Conservation (phyloP, 2,797 vertebrate species). For the Leontopithecus rosalia region DNA sequence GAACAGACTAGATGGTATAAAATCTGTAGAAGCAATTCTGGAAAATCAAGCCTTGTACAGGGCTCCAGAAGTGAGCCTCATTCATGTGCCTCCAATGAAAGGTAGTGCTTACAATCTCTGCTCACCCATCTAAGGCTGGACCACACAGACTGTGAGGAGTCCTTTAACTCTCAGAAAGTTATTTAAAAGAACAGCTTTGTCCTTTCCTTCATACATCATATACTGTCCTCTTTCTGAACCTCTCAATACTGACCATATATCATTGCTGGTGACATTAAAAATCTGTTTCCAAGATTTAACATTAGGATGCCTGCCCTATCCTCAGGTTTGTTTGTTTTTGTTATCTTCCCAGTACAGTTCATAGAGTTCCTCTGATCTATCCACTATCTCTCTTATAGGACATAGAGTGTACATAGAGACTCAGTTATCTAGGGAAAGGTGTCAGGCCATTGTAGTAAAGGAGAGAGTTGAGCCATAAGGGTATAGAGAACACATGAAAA, state of each 20-base stretch:
- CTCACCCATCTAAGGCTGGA: background rate
- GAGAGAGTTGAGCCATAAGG: background rate
- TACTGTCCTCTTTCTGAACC: background rate
- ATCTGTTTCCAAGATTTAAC: background rate
- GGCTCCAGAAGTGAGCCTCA: background rate
- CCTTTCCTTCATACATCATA: background rate
- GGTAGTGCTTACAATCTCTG: background rate
- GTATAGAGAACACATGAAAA: background rate
- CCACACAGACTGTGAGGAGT: background rate
- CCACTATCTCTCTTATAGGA: background rate
- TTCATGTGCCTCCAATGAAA: background rate
- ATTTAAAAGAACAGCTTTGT: constrained; percentile 4
- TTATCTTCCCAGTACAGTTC: constrained; percentile 1
- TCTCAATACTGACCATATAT: background rate
- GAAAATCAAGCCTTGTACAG: background rate
- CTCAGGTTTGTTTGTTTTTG: background rate
- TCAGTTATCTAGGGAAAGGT: background rate
- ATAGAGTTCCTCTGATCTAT: background rate
- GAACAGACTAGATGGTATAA: background rate
- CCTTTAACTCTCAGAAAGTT: constrained; percentile 3
- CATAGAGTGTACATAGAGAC: background rate
- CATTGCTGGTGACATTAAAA: background rate
- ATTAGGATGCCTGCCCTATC: background rate
- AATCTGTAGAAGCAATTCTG: background rate
- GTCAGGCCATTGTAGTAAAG: background rate